Conservation (phyloP, 2,797 vertebrate genomes). For the Micropoecilia bifurca region DNA sequence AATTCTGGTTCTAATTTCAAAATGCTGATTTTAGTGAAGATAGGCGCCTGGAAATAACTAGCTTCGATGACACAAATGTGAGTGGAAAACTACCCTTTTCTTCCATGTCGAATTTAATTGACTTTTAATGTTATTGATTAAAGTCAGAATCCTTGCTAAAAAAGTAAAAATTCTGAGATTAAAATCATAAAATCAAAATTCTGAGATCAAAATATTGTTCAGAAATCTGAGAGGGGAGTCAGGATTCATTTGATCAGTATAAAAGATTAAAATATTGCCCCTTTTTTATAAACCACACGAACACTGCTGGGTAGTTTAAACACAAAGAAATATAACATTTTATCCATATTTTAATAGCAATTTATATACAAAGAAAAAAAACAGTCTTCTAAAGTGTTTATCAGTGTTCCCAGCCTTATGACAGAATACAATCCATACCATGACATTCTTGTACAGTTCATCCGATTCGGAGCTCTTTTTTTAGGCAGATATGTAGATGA, state of each 20-base stretch:
- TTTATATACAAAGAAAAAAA: not conserved
- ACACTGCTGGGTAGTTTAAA: not conserved
- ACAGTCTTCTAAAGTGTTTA: not conserved
- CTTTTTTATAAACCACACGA: not conserved
- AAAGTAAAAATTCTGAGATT: not conserved
- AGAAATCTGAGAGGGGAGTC: not conserved
- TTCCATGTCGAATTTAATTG: not conserved
- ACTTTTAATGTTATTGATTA: not conserved
- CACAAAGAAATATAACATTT: not conserved
- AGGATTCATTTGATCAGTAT: not conserved
- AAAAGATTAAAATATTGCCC: not conserved
- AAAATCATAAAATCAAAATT: not conserved
- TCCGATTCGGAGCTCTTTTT: not conserved
- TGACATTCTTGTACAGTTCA: not conserved
- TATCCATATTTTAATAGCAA: not conserved
- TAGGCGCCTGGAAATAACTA: not conserved
- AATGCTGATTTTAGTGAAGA: too few relatives aligned
- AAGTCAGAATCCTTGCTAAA: not conserved
- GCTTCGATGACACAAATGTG: not conserved
- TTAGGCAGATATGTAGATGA: not conserved
- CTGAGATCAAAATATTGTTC: not conserved
- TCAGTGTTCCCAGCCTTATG: not conserved
- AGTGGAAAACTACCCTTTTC: not conserved
- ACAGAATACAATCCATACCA: not conserved
- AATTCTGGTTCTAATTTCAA: not conserved